Evolutionary conservation across 2,113 vertebrate species (phyloP).

Genomic region (Bos javanicus): DNA sequence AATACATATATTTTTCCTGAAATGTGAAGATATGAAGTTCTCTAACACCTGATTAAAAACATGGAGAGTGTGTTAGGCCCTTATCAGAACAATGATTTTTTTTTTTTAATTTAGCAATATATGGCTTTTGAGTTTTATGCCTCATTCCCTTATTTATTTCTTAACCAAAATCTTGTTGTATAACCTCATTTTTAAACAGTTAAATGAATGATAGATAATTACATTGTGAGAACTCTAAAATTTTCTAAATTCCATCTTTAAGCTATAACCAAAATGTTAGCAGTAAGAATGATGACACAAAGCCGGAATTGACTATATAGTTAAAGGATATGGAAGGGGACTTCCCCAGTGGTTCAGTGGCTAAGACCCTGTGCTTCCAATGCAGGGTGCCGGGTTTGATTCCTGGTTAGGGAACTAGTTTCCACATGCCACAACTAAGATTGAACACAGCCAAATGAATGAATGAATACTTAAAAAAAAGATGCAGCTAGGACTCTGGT

Average conservation of each 20-base stretch:
- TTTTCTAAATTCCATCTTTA: background rate
- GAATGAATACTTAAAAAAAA: background rate
- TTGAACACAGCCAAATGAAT: background rate
- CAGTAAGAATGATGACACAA: background rate
- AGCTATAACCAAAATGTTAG: background rate
- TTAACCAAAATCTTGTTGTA: background rate
- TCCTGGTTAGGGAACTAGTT: background rate
- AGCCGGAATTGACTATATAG: accelerated
- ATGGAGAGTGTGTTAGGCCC: background rate
- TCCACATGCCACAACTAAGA: background rate
- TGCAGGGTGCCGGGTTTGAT: background rate
- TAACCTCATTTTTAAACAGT: background rate
- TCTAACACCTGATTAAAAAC: background rate
- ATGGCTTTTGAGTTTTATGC: background rate
- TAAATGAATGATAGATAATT: background rate
- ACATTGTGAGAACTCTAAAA: background rate
- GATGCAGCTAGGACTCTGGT: background rate
- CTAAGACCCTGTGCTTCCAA: background rate
- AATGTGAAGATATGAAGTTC: background rate
- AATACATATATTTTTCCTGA: background rate
- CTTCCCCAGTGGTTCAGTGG: background rate
- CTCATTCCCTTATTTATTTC: background rate
- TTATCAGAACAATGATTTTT: background rate
- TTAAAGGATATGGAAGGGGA: background rate
- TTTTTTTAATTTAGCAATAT: background rate